These are phyloP conservation scores for Mystacornis crossleyi DNA, from an alignment of 2,113 vertebrate genomes.

Conservation along the genomic window DNA sequence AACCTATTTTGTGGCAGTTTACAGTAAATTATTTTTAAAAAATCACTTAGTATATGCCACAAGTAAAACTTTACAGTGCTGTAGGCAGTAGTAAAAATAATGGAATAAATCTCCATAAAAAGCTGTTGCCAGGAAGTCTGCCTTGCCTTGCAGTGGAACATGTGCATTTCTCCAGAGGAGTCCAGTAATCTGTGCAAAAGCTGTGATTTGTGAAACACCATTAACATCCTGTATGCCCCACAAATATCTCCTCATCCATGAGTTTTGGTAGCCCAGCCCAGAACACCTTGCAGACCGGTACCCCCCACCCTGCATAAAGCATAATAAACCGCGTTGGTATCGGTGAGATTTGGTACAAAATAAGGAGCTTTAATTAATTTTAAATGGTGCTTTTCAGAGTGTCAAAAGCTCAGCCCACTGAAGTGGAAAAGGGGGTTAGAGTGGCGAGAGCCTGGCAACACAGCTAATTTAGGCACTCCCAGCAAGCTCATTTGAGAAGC, in stretches of 20 bases:
- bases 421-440: conserved; percentile 93
- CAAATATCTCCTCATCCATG: background rate
- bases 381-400: conserved; percentile 94
- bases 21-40: background rate
- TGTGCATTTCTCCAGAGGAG: background rate
- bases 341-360: conserved; percentile 81
- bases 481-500: conserved; percentile 87
- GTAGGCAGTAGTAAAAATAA: background rate
- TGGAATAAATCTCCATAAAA: background rate
- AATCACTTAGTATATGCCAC: background rate
- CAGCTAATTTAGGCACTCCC: conserved; percentile 84
- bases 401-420: conserved; percentile 88
- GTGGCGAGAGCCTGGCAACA: conserved; percentile 90
- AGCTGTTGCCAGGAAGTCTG: background rate
- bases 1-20: background rate
- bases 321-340: conserved; percentile 68
- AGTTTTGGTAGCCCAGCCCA: conserved; percentile 32
- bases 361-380: conserved; percentile 96
- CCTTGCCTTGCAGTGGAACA: background rate
- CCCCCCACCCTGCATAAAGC: conserved; percentile 54
- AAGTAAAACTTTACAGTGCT: background rate
- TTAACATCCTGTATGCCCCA: background rate
- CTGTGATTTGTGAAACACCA: background rate
- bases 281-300: conserved; percentile 51
- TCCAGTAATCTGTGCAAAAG: background rate